These are phyloP conservation scores for Oxygymnocypris stewartii DNA, from an alignment of 2,113 vertebrate species.

Conservation along the genomic window DNA sequence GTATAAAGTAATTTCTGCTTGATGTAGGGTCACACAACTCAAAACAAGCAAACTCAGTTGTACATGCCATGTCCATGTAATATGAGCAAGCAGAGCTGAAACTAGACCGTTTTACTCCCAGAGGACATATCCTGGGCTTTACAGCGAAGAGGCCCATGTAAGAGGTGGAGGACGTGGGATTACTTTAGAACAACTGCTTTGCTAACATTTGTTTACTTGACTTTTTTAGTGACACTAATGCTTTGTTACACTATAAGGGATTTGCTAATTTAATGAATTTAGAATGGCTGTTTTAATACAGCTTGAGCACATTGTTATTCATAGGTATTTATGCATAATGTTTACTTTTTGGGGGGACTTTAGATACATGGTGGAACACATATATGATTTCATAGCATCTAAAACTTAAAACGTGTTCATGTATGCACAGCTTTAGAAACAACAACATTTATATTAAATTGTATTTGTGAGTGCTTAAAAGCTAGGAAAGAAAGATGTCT, in stretches of 20 bases:
- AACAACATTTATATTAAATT: too few species aligned
- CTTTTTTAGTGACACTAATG: constrained; percentile 53
- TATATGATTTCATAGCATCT: too few species aligned
- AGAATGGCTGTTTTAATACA: too few species aligned
- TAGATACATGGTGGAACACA: too few species aligned
- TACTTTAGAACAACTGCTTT: constrained; percentile 52
- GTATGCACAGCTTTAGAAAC: too few species aligned
- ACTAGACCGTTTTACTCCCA: constrained; percentile 49
- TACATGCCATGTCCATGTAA: constrained; percentile 59
- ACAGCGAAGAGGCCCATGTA: constrained; percentile 36
- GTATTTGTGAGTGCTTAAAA: too few species aligned
- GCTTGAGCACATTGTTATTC: too few species aligned
- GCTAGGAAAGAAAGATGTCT: too few species aligned
- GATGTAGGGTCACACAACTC: not conserved
- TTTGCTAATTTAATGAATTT: not conserved
- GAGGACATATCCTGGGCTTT: not conserved
- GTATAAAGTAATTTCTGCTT: not conserved
- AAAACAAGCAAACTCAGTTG: constrained; percentile 55
- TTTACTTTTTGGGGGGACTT: too few species aligned
- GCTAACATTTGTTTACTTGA: constrained; percentile 58
- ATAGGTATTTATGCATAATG: too few species aligned
- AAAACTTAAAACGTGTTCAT: too few species aligned
- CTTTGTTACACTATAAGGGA: constrained; percentile 3
- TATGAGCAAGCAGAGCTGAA: constrained; percentile 56
- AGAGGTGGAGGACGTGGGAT: constrained; percentile 45